A percentile compares a stretch with the other conserved stretches of the same genome.
Evolutionary conservation across 2,797 vertebrate species (phyloP).

Genomic region (Todus mexicanus): DNA sequence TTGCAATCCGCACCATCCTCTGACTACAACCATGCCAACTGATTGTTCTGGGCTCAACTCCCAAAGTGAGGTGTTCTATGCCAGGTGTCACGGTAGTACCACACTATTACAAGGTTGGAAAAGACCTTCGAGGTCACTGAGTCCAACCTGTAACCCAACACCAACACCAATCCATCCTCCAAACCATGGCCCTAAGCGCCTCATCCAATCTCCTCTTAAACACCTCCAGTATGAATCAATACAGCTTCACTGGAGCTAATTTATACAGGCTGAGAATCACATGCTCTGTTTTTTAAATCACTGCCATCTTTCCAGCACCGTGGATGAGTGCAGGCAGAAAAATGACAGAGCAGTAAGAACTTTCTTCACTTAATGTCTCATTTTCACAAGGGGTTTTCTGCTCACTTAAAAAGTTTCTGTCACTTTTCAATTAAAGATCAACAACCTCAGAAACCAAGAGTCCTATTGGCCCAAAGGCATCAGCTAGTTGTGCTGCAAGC

Average conservation of each 20-base stretch:
- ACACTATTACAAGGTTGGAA: too few relatives aligned
- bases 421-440: not conserved
- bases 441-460: not conserved
- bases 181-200: too few relatives aligned
- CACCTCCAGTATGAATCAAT: not conserved
- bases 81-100: not conserved
- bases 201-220: too few relatives aligned
- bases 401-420: not conserved
- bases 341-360: not conserved
- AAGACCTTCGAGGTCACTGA: too few relatives aligned
- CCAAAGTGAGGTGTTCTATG: not conserved
- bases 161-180: too few relatives aligned
- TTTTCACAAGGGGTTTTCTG: not conserved
- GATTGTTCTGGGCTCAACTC: not conserved
- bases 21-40: accelerated
- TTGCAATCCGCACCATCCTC: not conserved
- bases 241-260: not conserved
- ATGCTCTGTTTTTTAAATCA: not conserved
- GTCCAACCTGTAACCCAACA: too few relatives aligned
- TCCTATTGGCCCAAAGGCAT: not conserved
- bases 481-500: not conserved
- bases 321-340: accelerated
- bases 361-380: not conserved
- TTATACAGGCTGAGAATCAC: not conserved
- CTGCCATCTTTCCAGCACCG: not conserved